phyloP scores from a whole-genome alignment of 1,140 invertebrate species.

The Diorhabda elongata region DNA sequence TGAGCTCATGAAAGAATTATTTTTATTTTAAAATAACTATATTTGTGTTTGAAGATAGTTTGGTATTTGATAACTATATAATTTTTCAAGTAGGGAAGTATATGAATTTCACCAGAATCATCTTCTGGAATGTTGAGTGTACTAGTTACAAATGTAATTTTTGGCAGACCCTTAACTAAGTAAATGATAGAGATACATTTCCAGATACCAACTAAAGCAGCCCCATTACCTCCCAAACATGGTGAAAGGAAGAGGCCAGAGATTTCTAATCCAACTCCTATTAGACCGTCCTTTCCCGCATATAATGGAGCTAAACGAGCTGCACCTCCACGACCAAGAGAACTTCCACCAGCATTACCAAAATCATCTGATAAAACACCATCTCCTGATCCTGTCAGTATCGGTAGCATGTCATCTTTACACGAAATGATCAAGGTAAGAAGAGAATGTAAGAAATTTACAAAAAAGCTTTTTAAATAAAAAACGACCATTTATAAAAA shows the following conservation, averaged over 20 bases:
- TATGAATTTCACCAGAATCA: too few relatives aligned
- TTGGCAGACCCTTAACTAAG: too few relatives aligned
- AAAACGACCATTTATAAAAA: too few relatives aligned
- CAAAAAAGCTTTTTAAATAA: too few relatives aligned
- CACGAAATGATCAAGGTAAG: conserved; percentile 63
- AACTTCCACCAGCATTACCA: conserved; percentile 58
- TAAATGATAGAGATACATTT: too few relatives aligned
- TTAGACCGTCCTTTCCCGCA: conserved; percentile 43
- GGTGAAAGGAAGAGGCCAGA: conserved; percentile 48
- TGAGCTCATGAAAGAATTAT: too few relatives aligned
- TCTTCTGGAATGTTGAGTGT: too few relatives aligned
- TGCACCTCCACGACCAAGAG: conserved; percentile 55
- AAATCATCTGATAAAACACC: conserved; percentile 54
- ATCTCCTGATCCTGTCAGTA: conserved; percentile 55
- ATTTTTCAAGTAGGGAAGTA: too few relatives aligned
- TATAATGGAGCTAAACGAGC: conserved; percentile 56
- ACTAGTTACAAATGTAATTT: too few relatives aligned
- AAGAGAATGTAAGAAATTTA: background rate
- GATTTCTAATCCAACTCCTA: conserved; percentile 51
- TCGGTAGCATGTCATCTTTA: conserved; percentile 69
- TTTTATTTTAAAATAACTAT: too few relatives aligned
- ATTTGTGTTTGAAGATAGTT: too few relatives aligned
- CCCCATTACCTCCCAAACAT: conserved; percentile 44
- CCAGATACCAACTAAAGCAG: conserved; percentile 33
- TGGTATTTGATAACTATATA: too few relatives aligned